phyloP scores from a whole-genome alignment of 2,797 vertebrate species.

The Lacerta agilis region DNA sequence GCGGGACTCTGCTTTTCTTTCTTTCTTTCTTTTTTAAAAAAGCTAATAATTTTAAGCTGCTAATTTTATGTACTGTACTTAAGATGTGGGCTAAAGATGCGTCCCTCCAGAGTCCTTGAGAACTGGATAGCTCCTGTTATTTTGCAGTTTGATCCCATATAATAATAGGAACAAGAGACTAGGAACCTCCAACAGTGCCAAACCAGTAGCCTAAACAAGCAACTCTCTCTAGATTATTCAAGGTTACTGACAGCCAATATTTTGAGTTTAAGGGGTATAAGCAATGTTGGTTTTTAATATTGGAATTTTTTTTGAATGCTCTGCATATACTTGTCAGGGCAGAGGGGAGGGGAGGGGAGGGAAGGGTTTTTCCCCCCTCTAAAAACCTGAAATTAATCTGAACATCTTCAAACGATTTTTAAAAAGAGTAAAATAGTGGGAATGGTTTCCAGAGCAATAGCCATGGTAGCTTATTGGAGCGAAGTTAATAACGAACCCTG shows the following conservation, averaged over 20 bases:
- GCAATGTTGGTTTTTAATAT: neutral
- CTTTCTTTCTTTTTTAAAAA: no score
- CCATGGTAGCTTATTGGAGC: neutral
- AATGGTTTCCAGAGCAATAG: neutral
- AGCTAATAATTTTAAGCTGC: neutral
- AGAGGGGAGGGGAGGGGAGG: neutral
- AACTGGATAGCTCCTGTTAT: neutral
- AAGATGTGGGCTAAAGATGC: constrained; percentile 26
- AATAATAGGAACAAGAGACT: neutral
- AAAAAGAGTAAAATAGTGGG: neutral
- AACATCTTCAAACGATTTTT: neutral
- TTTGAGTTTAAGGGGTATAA: neutral
- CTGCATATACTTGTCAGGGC: neutral
- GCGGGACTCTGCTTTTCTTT: no score
- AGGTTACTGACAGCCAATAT: neutral
- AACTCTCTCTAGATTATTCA: neutral
- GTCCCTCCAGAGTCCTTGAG: neutral
- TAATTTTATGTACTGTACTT: constrained; percentile 10
- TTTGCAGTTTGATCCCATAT: no score
- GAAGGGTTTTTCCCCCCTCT: no score
- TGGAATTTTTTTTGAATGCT: neutral
- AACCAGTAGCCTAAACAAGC: neutral
- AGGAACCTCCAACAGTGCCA: neutral
- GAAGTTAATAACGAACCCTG: neutral
- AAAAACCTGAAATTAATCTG: no score